Evolutionary conservation across 2,888 invertebrate genomes (phyloP), one percentile per base, ranked within the genome.

Genomic region (Dasypolia templi): DNA sequence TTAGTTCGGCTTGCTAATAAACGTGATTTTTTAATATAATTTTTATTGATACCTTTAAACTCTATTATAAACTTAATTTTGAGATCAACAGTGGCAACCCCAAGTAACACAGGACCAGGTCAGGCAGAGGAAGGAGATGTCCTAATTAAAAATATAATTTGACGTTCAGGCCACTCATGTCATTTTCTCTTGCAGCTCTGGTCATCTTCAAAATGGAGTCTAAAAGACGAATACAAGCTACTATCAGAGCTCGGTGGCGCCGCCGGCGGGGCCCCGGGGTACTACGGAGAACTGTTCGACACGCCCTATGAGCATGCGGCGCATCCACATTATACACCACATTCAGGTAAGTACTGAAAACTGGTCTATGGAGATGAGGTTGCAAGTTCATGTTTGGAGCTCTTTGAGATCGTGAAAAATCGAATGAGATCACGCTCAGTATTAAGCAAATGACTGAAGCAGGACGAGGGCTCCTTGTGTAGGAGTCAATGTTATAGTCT

Each of bases 171-270:
- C 12, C 9, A 66, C 53, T 68, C n/a, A 72, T 9, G 3, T 17
- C 0, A 3, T 29, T n/a, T 17, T 26, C 35, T 17, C 90, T 87
- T 96, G 0, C 91, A 98, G 98, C 96, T 98, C 77, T 98, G 98
- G 98, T 98, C 98, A 82, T 98, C 98, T 97, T 98, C 98, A 82
- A 99, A 99, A 96, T 98, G 98, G 98, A 98, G 98, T 94, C 97
- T 98, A 91, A 98, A 99, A 94, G 98, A 99, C 94, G 98, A 98
- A 92, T 98, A 98, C 96, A 98, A 98, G 95, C 95, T 98, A 67
- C 95, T 98, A 82, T 98, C 98, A 64, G 98, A 98, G 93, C 96
- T 98, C 63, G 98, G 98, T 19, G 95, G 93, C 51, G 94, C 93
- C 42, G 96, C 95, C 29, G 93, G 94, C 7, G 94, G 94, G 19